Evolutionary conservation across 2,888 invertebrate genomes (phyloP).

Genomic region (Cremastinae sp.): DNA sequence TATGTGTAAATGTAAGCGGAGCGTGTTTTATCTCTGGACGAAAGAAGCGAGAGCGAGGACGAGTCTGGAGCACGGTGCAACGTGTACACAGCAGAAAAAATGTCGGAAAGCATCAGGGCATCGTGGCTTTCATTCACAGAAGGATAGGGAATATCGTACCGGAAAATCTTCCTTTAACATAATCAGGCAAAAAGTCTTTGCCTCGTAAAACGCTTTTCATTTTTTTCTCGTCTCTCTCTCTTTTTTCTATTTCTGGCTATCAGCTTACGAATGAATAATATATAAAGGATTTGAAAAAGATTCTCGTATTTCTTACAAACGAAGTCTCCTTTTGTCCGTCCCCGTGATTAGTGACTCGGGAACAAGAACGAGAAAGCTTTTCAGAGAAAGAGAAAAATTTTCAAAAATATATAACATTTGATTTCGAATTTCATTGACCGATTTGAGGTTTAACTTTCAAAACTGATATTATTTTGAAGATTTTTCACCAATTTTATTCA

Average conservation of each 20-base stretch:
- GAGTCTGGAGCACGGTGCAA: background rate
- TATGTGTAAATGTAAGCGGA: background rate
- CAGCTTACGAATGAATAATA: constrained; percentile 63
- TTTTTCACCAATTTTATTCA: too few species aligned
- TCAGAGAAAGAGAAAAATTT: background rate
- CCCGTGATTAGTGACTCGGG: too few species aligned
- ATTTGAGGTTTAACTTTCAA: too few species aligned
- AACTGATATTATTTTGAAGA: too few species aligned
- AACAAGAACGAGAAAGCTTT: background rate
- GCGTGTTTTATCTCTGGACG: background rate
- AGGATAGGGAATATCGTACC: constrained; percentile 35
- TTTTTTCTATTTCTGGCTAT: constrained; percentile 29
- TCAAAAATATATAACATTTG: constrained; percentile 5
- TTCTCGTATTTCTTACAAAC: constrained; percentile 58
- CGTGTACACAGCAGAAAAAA: constrained; percentile 2
- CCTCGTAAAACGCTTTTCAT: background rate
- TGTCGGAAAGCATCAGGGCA: constrained; percentile 33
- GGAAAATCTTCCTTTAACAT: constrained; percentile 35
- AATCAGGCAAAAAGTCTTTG: constrained; percentile 36
- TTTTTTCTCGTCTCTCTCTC: background rate
- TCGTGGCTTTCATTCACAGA: constrained; percentile 29
- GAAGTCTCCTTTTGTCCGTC: constrained; percentile 29
- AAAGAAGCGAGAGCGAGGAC: constrained; percentile 14
- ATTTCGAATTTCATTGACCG: too few species aligned
- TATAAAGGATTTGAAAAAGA: constrained; percentile 62